Evolutionary conservation across 2,888 invertebrate species (phyloP).

Genomic region (Tholera decimalis): DNA sequence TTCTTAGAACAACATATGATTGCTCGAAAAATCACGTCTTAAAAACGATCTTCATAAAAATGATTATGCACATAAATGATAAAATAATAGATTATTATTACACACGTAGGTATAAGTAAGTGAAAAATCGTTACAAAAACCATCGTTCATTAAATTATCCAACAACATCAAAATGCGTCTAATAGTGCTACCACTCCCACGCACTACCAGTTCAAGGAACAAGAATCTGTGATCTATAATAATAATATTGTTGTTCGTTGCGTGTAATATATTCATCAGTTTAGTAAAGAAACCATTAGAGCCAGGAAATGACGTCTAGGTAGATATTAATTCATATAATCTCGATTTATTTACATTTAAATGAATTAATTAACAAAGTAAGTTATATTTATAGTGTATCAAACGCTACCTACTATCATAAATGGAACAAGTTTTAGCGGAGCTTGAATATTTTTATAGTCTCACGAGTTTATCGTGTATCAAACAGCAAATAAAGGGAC

Average conservation of each 20-base stretch:
- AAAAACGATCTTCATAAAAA: not conserved
- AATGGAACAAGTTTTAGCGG: not conserved
- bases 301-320: not conserved
- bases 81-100: not conserved
- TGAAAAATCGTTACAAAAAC: not conserved
- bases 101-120: not conserved
- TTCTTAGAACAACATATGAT: not conserved
- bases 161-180: no score
- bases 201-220: not conserved
- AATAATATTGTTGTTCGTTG: not conserved
- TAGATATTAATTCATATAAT: not conserved
- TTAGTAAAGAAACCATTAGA: not conserved
- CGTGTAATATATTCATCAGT: constrained; percentile 3
- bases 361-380: not conserved
- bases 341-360: not conserved
- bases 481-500: no score
- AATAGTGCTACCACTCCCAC: no score
- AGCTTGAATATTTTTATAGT: not conserved
- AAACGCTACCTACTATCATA: not conserved
- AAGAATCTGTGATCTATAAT: not conserved
- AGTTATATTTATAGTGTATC: not conserved
- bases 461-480: no score
- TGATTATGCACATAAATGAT: not conserved
- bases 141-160: no score
- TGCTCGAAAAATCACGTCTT: constrained; percentile 2